Base-by-base conservation (phyloP, 2,113 vertebrate genomes). In the Xenopus laevis region DNA sequence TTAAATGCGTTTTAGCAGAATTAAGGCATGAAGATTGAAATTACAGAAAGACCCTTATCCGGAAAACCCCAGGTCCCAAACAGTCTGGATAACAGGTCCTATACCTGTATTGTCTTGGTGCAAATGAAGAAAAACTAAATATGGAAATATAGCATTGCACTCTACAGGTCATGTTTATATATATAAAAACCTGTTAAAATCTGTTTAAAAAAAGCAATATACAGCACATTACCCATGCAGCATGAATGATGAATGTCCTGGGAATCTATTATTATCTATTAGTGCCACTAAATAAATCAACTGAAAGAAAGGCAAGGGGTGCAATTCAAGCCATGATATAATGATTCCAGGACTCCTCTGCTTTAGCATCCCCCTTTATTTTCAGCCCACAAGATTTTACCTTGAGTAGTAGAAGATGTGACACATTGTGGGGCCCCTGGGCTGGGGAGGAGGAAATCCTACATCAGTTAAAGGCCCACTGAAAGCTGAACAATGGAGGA, bases 401-500 rank as follows among this genome's bases (percentile, higher is more conserved):
- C 58, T 70, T 62, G 60, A 61, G 73, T 65, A 59, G 45, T 47
- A 68, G 12, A 62, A 44, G 16, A 62, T 68, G 60, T 70, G 59
- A 63, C 67, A 18, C 74, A 77, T 77, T 77, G 67, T 61, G 20
- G 59, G n/a, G 67, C 74, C 55, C 66, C 74, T 64, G 60, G 64
- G 59, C 66, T 68, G 66, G 58, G 62, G 66, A 64, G 66, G 74
- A 70, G 66, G 74, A 70, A 77, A 77, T 77, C 74, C 70, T 50
- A 40, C 74, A 77, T 77, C 67, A 68, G 74, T 77, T 77, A 70
- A 70, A 33, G 59, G 46, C 70, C 47, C 59, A 64, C 66, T 77
- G 74, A 77, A 70, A 10, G 66, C 74, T 70, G 18, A 77, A 77
- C 74, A 77, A 77, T 77, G 53, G 59, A 27, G 18, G 13, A 30